These are phyloP conservation scores for Onychomys leucogaster DNA, from an alignment of 2,797 vertebrate species.

Conservation along the genomic window DNA sequence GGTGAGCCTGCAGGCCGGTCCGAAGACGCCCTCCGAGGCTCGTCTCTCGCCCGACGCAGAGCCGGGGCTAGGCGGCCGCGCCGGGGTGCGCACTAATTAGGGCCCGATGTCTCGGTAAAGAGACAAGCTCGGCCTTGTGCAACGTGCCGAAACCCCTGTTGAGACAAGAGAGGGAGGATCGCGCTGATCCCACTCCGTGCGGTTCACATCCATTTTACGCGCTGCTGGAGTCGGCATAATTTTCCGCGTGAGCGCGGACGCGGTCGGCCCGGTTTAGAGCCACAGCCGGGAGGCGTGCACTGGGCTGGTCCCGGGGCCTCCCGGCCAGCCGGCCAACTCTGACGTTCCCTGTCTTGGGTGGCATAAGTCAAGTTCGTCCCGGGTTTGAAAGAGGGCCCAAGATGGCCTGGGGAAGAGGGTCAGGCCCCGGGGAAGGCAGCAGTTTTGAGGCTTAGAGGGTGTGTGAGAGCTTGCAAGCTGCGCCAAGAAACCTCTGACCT, in stretches of 20 bases:
- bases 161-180: slow-evolving; percentile 84
- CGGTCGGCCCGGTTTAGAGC: slow-evolving; percentile 65
- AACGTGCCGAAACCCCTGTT: slow-evolving; percentile 84
- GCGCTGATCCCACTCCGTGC: slow-evolving; percentile 82
- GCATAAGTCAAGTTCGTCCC: neutral
- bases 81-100: slow-evolving; percentile 86
- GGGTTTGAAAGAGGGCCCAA: neutral
- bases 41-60: slow-evolving; percentile 50
- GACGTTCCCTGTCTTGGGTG: neutral
- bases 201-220: slow-evolving; percentile 88
- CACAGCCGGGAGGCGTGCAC: neutral
- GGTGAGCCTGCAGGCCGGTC: slow-evolving; percentile 59
- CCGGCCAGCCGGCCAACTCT: neutral
- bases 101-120: slow-evolving; percentile 87
- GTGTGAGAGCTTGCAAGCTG: neutral
- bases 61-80: slow-evolving; percentile 61
- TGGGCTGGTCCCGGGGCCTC: neutral
- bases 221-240: slow-evolving; percentile 87
- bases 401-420: too few relatives aligned
- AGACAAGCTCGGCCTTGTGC: slow-evolving; percentile 86
- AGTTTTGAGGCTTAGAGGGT: neutral
- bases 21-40: slow-evolving; percentile 68
- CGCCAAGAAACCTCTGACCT: neutral
- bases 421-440: neutral
- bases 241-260: slow-evolving; percentile 84